Evolutionary conservation across 2,113 vertebrate species (phyloP).

Genomic region (Otolemur garnettii): DNA sequence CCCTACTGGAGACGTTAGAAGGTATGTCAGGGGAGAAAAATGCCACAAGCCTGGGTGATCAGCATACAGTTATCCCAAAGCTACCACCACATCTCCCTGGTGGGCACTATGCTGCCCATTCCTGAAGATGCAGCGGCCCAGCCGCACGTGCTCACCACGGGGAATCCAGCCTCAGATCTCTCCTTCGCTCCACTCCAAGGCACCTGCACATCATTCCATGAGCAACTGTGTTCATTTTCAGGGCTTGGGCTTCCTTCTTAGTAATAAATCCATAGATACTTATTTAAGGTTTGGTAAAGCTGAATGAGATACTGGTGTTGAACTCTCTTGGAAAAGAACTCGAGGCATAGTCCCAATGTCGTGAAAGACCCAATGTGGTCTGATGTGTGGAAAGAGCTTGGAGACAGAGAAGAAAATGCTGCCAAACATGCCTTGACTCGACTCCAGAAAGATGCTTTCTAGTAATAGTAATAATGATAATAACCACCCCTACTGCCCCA

Average conservation of each 20-base stretch:
- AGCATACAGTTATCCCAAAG: not conserved
- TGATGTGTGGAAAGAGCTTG: not conserved
- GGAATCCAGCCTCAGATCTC: not conserved
- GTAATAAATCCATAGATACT: not conserved
- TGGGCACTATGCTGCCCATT: fast-evolving
- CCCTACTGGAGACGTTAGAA: not conserved
- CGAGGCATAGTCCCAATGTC: not conserved
- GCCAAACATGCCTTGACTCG: not conserved
- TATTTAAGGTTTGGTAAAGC: not conserved
- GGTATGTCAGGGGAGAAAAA: not conserved
- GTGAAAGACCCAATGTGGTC: fast-evolving
- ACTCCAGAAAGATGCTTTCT: not conserved
- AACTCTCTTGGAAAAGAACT: not conserved
- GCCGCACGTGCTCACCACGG: fast-evolving
- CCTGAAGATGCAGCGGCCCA: fast-evolving
- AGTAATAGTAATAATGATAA: not conserved
- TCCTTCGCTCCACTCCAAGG: too few species aligned
- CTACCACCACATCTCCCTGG: not conserved
- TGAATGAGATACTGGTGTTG: not conserved
- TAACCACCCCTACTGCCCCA: fast-evolving
- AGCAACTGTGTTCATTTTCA: not conserved
- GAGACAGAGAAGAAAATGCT: not conserved
- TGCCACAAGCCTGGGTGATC: fast-evolving
- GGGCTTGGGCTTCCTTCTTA: not conserved
- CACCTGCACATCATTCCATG: not conserved